Base-by-base conservation (phyloP, 2,888 invertebrate species). In the Dicranocentrus wangi region DNA sequence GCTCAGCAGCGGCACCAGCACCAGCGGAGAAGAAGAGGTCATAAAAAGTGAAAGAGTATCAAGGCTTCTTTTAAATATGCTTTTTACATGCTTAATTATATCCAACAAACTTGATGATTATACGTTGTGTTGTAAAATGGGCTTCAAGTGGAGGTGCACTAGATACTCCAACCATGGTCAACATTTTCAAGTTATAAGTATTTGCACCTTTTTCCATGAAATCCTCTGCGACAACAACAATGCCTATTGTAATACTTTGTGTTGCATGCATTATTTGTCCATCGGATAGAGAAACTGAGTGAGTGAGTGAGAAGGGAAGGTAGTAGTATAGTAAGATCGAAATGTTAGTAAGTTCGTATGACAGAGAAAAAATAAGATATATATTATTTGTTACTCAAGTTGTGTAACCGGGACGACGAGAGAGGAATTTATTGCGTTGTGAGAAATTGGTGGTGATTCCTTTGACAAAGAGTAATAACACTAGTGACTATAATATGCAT, bases 31-130 rank as follows among this genome's bases (percentile, higher is more conserved):
- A 10, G 47, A 47, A n/a, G 47, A 47, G 47, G 47, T 47, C 47
- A 47, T 47, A 47, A 47, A 47, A 47, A 47, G 47, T 10, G 47
- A 47, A 47, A 47, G 47, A 47, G n/a, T 47, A n/a, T 3, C 2
- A n/a, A 47, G 47, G n/a, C 2, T 15, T n/a, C 47, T n/a, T n/a
- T 47, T n/a, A 47, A 47, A n/a, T 47, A 47, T 10, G 2, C 47
- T 5, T 47, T n/a, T 47, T 61, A 32, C 28, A 61, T 61, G 61
- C 61, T 1, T 61, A 61, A 61, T 61, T 61, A 55, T 55, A 55
- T 55, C 3, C 23, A 55, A 55, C n/a, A n/a, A n/a, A n/a, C n/a
- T n/a, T n/a, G 7, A n/a, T 55, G 23, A 55, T 55, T 55, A 55
- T 55, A 55, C 55, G 25, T 55, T 55, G 55, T 55, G n/a, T n/a